Conservation (phyloP, 2,113 vertebrate species). For the Anser cygnoides region DNA sequence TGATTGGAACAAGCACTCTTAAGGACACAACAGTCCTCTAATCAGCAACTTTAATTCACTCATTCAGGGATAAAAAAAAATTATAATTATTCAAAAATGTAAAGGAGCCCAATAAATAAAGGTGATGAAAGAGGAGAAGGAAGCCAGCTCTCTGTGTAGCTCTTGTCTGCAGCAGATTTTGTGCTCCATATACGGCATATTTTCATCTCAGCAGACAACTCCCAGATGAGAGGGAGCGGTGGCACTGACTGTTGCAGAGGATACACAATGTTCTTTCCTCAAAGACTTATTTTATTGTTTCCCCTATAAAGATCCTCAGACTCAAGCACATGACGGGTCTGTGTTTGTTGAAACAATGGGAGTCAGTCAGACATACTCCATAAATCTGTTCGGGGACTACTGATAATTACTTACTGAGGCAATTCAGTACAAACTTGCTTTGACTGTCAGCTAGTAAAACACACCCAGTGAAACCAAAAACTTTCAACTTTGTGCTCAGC, state of each 20-base stretch:
- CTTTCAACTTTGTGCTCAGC: not conserved
- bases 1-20: not conserved
- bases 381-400: not conserved
- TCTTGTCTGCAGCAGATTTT: not conserved
- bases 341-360: not conserved
- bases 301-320: not conserved
- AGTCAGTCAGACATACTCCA: not conserved
- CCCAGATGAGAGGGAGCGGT: fast-evolving
- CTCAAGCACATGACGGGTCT: not conserved
- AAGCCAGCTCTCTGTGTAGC: fast-evolving
- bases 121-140: not conserved
- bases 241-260: not conserved
- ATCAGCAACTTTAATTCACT: not conserved
- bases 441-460: not conserved
- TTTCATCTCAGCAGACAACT: not conserved
- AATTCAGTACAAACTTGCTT: not conserved
- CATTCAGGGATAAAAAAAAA: not conserved
- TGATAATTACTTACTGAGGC: not conserved
- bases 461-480: not conserved
- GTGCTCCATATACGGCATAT: fast-evolving
- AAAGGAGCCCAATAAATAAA: not conserved
- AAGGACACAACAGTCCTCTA: not conserved
- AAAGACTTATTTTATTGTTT: not conserved
- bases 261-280: not conserved
- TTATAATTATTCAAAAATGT: not conserved